Evolutionary conservation across 2,113 vertebrate species (phyloP).

Genomic region (Chroicocephalus ridibundus): DNA sequence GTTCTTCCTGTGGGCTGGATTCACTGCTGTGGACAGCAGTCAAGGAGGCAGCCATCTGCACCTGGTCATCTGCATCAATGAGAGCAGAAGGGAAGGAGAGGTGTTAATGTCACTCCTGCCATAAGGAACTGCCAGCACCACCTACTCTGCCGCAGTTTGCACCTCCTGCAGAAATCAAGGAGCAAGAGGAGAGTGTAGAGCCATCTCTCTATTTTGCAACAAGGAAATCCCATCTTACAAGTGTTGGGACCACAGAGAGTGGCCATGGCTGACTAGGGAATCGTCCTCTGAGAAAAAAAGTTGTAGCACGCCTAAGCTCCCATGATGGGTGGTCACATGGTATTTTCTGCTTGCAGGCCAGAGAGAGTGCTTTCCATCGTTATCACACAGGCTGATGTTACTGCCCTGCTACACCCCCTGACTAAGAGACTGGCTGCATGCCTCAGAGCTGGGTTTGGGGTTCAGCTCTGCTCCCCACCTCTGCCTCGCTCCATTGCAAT

Average conservation of each 20-base stretch:
- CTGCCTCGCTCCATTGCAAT: not conserved
- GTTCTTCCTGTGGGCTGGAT: not conserved
- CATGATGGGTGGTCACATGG: accelerated
- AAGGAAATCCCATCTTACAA: not conserved
- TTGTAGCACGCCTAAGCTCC: not conserved
- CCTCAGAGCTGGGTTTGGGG: not conserved
- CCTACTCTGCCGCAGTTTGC: accelerated
- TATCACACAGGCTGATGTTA: not conserved
- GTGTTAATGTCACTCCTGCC: not conserved
- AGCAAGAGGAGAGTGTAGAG: not conserved
- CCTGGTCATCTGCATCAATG: not conserved
- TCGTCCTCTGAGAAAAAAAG: not conserved
- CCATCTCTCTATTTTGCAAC: not conserved
- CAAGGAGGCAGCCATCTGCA: not conserved
- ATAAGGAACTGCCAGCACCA: accelerated
- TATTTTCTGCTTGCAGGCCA: not conserved
- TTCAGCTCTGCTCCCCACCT: not conserved
- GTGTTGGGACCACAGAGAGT: not conserved
- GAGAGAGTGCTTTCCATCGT: not conserved
- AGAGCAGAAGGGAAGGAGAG: not conserved
- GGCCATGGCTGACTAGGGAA: not conserved
- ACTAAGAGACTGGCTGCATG: not conserved
- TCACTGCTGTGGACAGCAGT: not conserved
- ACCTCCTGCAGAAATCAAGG: not conserved
- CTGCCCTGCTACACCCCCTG: not conserved